Evolutionary conservation across 2,797 vertebrate species (phyloP), one percentile per base, ranked within the genome.

Genomic region (Onychomys leucogaster): DNA sequence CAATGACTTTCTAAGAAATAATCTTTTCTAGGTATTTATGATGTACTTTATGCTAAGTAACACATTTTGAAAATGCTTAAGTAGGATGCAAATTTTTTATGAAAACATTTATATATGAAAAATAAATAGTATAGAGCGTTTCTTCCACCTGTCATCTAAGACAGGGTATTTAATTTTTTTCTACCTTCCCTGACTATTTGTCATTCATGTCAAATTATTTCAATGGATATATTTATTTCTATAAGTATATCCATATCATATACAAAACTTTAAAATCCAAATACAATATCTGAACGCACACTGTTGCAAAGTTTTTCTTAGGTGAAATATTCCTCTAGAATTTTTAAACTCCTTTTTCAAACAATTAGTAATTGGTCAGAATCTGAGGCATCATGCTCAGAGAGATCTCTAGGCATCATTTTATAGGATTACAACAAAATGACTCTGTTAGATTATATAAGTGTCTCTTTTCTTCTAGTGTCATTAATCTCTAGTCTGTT

Each of bases 181-280:
- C 73, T 83, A 69, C 1, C 2, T 10, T 78, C 11, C 65, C 3
- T 11, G 41, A 81, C 16, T 8, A 34, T 82, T 75, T 75, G 5
- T 65, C 69, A 16, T 46, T 78, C 14, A 84, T 94, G n/a, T 84
- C 32, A 75, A 95, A 69, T 61, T 94, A 43, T 87, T 95, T 90
- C n/a, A 11, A 57, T 19, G n/a, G 52, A 71, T 57, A 55, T 82
- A 81, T 49, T 71, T 92, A n/a, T 76, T 41, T 55, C n/a, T 63
- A 82, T 67, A 17, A 23, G 29, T 86, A 63, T 9, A 49, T 27
- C 6, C 43, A 11, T 49, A 55, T 49, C 7, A 87, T 80, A 32
- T 77, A 77, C 3, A 77, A 77, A 46, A 77, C 13, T 9, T 49
- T 77, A 77, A 49, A 76, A 16, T 76, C 10, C 19, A 55, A 55